These are phyloP conservation scores for Miltochrista miniata DNA, from an alignment of 2,888 invertebrate genomes.

Conservation along the genomic window DNA sequence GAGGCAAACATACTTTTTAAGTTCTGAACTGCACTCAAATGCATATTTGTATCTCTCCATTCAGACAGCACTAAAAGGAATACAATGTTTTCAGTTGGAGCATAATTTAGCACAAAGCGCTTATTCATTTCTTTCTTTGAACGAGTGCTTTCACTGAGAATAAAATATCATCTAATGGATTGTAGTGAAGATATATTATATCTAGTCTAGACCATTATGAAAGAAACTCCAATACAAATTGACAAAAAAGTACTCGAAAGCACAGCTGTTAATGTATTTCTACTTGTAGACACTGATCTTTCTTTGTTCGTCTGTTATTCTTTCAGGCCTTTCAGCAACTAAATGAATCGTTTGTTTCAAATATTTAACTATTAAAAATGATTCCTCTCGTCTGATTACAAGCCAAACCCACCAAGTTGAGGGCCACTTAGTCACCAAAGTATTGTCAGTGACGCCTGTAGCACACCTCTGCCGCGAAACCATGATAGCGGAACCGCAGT, in stretches of 20 bases:
- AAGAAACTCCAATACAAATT: neutral
- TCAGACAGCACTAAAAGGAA: constrained; percentile 6
- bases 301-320: neutral
- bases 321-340: too few relatives aligned
- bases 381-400: too few relatives aligned
- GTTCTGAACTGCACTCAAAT: neutral
- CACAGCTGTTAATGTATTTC: neutral
- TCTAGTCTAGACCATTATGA: neutral
- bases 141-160: neutral
- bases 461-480: too few relatives aligned
- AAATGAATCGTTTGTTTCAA: too few relatives aligned
- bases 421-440: too few relatives aligned
- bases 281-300: neutral
- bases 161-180: constrained; percentile 2
- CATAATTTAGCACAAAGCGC: constrained; percentile 4
- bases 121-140: constrained; percentile 4
- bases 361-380: too few relatives aligned
- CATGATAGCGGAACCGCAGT: too few relatives aligned
- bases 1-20: constrained; percentile 1
- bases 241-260: neutral
- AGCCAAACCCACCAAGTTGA: too few relatives aligned
- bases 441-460: too few relatives aligned
- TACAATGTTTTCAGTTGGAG: constrained; percentile 9
- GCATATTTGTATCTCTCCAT: constrained; percentile 1
- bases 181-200: neutral